phyloP scores from a whole-genome alignment of 1,140 invertebrate genomes.

The Anthonomus grandis region DNA sequence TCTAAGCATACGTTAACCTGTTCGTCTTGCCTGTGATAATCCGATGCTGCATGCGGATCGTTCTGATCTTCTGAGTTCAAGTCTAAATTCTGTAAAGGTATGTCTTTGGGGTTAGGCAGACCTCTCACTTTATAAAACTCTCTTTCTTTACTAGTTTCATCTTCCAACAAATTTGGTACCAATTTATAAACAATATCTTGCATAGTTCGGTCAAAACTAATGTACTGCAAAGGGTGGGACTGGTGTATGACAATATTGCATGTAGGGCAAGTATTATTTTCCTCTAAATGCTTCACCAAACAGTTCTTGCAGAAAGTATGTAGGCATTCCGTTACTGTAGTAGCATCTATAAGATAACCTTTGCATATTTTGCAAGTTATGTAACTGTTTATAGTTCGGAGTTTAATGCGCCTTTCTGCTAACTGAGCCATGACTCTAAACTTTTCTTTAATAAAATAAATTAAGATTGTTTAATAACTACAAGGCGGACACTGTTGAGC shows the following conservation, averaged over 20 bases:
- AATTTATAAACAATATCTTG: slow-evolving; percentile 98
- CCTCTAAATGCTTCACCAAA: slow-evolving; percentile 94
- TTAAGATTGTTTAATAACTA: too few species aligned
- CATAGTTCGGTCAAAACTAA: slow-evolving; percentile 96
- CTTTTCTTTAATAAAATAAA: too few species aligned
- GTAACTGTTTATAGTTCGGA: slow-evolving; percentile 86
- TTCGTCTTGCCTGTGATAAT: slow-evolving; percentile 92
- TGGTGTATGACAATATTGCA: slow-evolving; percentile 97
- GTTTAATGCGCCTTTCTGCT: slow-evolving; percentile 83
- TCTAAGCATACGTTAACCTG: slow-evolving; percentile 90
- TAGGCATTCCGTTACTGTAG: slow-evolving; percentile 95
- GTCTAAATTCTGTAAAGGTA: slow-evolving; percentile 62
- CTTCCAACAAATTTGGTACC: slow-evolving; percentile 86
- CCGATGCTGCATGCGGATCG: slow-evolving; percentile 75
- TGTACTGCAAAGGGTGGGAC: slow-evolving; percentile 93
- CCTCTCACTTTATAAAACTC: slow-evolving; percentile 83
- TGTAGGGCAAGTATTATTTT: slow-evolving; percentile 96
- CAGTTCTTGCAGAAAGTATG: slow-evolving; percentile 99
- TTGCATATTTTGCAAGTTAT: slow-evolving; percentile 95
- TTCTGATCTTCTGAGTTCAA: slow-evolving; percentile 59
- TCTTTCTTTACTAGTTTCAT: slow-evolving; percentile 81
- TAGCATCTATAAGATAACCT: slow-evolving; percentile 95
- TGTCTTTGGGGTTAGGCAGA: slow-evolving; percentile 83
- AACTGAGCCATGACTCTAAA: slow-evolving; percentile 6
- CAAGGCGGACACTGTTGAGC: slow-evolving; percentile 49